These are phyloP conservation scores for Serinus canaria DNA, from an alignment of 2,113 vertebrate genomes.

Conservation along the genomic window DNA sequence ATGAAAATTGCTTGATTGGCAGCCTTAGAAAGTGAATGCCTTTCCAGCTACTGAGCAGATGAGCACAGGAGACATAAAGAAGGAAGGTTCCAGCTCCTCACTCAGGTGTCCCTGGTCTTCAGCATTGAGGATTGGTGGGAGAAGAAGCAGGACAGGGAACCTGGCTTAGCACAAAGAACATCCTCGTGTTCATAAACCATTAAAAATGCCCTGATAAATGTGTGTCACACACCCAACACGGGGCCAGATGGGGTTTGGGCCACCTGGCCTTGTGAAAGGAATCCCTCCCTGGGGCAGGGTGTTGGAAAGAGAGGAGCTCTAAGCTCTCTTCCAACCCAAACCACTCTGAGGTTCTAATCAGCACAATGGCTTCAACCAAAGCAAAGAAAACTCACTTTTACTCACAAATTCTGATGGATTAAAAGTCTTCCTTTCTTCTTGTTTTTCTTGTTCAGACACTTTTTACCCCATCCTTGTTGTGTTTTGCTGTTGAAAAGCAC, in stretches of 20 bases:
- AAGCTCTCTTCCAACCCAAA: too few relatives aligned
- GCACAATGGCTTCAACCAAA: fast-evolving
- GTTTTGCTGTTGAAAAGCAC: fast-evolving
- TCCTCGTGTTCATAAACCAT: not conserved
- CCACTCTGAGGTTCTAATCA: too few relatives aligned
- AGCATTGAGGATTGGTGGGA: fast-evolving
- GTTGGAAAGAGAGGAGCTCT: not conserved
- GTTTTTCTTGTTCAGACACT: not conserved
- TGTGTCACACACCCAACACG: not conserved
- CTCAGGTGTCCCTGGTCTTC: not conserved
- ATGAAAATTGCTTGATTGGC: not conserved
- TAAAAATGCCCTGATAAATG: fast-evolving
- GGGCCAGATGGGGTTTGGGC: not conserved
- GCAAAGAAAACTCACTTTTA: not conserved
- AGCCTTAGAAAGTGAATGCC: not conserved
- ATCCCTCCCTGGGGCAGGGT: fast-evolving
- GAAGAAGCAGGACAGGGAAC: not conserved
- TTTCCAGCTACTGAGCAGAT: not conserved
- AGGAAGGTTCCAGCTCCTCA: not conserved
- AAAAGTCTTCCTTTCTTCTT: fast-evolving
- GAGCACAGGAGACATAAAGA: not conserved
- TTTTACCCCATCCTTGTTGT: fast-evolving
- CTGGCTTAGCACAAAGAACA: not conserved
- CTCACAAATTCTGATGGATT: not conserved
- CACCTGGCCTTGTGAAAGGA: too few relatives aligned